Evolutionary conservation across 2,888 invertebrate species (phyloP).

Genomic region (Cyaniris semiargus): DNA sequence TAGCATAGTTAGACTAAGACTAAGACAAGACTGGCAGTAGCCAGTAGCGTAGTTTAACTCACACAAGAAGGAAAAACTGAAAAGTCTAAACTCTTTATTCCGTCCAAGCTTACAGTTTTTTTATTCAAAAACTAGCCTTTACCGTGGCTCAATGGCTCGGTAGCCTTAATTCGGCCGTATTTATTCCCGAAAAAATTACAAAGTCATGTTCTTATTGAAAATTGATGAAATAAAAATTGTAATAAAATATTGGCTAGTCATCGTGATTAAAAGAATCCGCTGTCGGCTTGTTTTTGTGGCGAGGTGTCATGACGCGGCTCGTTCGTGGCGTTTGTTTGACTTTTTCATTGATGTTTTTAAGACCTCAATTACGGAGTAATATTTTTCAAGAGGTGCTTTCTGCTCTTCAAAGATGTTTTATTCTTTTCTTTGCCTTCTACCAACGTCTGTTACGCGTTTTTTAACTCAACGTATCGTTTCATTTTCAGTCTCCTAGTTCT

Average conservation of each 20-base stretch:
- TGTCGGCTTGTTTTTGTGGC: background rate
- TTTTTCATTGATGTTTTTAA: slow-evolving; percentile 6
- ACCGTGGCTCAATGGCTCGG: background rate
- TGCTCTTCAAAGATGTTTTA: background rate
- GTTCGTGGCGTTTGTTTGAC: background rate
- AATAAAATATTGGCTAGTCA: slow-evolving; percentile 10
- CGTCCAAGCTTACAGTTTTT: too few species aligned
- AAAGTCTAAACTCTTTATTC: too few species aligned
- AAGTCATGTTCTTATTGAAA: background rate
- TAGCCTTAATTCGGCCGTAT: background rate
- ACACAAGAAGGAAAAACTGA: too few species aligned
- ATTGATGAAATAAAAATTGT: background rate
- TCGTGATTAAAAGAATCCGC: background rate
- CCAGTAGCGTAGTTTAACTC: too few species aligned
- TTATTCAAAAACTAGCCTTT: background rate
- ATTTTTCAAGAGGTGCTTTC: background rate
- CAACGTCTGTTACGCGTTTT: background rate
- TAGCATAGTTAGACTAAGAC: too few species aligned
- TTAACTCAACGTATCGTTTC: background rate
- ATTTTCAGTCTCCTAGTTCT: too few species aligned
- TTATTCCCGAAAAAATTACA: background rate
- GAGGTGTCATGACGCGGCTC: background rate
- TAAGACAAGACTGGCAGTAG: too few species aligned
- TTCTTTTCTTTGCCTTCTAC: background rate
- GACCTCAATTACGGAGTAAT: background rate